A percentile compares a stretch with the other conserved stretches of the same genome.
Conservation (phyloP, 2,797 vertebrate species). For the Columba guinea region DNA sequence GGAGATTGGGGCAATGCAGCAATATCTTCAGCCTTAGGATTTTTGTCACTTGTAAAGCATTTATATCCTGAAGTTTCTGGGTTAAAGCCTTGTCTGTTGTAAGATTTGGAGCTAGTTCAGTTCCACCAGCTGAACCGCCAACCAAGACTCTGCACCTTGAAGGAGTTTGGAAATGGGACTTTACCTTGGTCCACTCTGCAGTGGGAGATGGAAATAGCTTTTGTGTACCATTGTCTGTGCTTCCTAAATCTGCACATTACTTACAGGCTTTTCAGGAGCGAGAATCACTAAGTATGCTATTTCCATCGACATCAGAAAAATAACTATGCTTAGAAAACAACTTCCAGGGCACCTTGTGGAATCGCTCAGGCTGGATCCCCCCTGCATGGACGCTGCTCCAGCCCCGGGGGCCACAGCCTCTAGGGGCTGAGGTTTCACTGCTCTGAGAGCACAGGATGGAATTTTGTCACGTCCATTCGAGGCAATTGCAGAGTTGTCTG, state of each 20-base stretch:
- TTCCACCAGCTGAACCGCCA: background rate
- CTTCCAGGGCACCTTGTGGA: background rate
- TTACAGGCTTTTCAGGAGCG: background rate
- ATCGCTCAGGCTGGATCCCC: background rate
- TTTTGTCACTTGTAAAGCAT: background rate
- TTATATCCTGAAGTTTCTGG: background rate
- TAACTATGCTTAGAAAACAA: slow-evolving; percentile 4
- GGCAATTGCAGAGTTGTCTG: background rate
- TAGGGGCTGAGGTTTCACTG: background rate
- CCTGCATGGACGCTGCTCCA: too few species aligned
- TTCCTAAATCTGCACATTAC: background rate
- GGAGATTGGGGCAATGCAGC: background rate
- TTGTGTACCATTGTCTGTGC: background rate
- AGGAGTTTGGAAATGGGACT: background rate
- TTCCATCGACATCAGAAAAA: slow-evolving; percentile 14
- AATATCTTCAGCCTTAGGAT: background rate
- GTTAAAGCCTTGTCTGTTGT: background rate
- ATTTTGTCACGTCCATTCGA: background rate
- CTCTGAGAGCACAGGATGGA: background rate
- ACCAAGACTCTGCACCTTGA: background rate
- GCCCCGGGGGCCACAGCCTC: too few species aligned
- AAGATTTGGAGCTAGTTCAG: background rate
- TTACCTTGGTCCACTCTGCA: background rate
- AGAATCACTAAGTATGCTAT: background rate
- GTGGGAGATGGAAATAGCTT: background rate